Conservation (phyloP, 2,888 invertebrate genomes). For the Neoaliturus tenellus region DNA sequence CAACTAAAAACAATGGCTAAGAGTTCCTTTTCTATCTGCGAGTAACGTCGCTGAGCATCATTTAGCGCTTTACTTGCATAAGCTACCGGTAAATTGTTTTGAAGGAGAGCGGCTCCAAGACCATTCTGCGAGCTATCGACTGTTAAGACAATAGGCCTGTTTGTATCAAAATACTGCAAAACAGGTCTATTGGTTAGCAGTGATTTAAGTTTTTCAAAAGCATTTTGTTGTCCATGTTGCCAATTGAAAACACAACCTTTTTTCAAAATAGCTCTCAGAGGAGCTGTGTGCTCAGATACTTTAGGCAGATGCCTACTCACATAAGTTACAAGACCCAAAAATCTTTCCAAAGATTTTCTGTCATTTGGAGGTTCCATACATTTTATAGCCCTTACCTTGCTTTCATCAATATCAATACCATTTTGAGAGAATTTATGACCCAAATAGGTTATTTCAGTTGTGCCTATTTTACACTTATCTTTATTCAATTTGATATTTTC, state of each 20-base stretch:
- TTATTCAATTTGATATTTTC: slow-evolving; percentile 41
- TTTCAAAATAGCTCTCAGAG: slow-evolving; percentile 61
- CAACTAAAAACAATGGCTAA: slow-evolving; percentile 40
- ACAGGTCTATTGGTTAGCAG: slow-evolving; percentile 13
- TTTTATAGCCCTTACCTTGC: slow-evolving; percentile 64
- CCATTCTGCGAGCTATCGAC: slow-evolving; percentile 8
- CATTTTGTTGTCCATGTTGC: slow-evolving; percentile 45
- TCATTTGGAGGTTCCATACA: slow-evolving; percentile 64
- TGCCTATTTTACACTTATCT: slow-evolving; percentile 34
- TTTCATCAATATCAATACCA: slow-evolving; percentile 13
- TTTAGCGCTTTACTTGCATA: slow-evolving; percentile 32
- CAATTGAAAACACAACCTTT: slow-evolving; percentile 62
- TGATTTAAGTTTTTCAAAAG: slow-evolving; percentile 58
- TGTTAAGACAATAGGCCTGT: slow-evolving; percentile 11
- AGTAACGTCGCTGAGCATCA: not conserved
- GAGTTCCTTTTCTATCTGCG: slow-evolving; percentile 20
- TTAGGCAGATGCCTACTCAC: slow-evolving; percentile 65
- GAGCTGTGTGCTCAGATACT: slow-evolving; percentile 61
- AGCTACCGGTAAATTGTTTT: slow-evolving; percentile 30
- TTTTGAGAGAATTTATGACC: slow-evolving; percentile 26
- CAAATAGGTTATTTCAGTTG: slow-evolving; percentile 8
- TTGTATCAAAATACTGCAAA: slow-evolving; percentile 29
- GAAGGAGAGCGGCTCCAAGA: slow-evolving; percentile 6
- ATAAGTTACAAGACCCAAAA: slow-evolving; percentile 67
- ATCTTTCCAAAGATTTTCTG: slow-evolving; percentile 65